Base-by-base conservation (phyloP, 2,113 vertebrate genomes). In the Poicephalus meyeri region DNA sequence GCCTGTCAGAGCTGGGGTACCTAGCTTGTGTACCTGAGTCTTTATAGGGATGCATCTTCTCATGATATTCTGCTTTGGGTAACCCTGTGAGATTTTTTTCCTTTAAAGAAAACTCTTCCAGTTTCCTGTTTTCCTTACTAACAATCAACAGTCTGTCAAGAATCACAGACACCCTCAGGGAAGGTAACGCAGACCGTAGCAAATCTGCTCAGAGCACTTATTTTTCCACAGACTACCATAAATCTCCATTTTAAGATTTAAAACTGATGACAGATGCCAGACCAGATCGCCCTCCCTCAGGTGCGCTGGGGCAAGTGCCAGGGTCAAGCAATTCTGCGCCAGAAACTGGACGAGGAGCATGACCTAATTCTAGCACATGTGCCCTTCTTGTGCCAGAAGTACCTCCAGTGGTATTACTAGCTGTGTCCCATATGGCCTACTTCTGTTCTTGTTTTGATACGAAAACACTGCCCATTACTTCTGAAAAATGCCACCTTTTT, bases 351-450 rank as follows among this genome's bases (percentile, higher is more conserved):
- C 39, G 26, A 94, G 91, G 97, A 94, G 72, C 89, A 83, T 98
- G 97, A 98, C 98, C 98, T 98, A 98, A 97, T 98, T 98, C 91
- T 55, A 97, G 86, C 91, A 91, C 78, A 13, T 93, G 88, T 72
- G 96, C 66, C 71, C 84, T 91, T 92, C 87, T 91, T 53, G 69
- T 88, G 95, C 96, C 97, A 97, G 85, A 93, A 93, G 64, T 44
- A 86, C 78, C 80, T 98, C 93, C 92, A 94, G 91, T 91, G 85
- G 74, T 95, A 91, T 76, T 79, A 94, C 96, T 97, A 97, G 76
- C 97, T 97, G 97, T 86, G 96, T 81, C 89, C 97, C 97, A 97
- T 97, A 98, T 97, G 97, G 96, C 92, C 86, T 69, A 82, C 80
- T 96, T 97, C 93, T 89, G 14, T 88, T 95, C 89, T 87, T 33